Base-by-base conservation (phyloP, 2,797 vertebrate species). In the Phrynocephalus vlangalii region DNA sequence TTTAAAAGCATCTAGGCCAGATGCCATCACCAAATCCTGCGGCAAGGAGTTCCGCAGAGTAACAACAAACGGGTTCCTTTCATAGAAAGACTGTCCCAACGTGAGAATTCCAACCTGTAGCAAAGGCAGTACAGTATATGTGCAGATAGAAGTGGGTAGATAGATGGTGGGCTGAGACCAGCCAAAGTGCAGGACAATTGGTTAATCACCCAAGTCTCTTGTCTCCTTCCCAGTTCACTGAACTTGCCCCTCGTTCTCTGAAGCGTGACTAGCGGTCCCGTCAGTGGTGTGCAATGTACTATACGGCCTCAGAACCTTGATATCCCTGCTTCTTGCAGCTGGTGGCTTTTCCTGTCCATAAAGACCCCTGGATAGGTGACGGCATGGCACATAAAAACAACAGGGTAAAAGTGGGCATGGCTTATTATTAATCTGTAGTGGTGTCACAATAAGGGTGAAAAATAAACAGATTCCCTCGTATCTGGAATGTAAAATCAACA, bases 31-130 rank as follows among this genome's bases (percentile, higher is more conserved):
- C 38, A 44, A 44, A 44, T 44, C 38, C 38, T 44, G 38, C 38
- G 38, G 38, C 38, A 44, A 44, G 38, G 38, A 44, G 38, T 44
- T 44, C 38, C 4, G 2, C 38, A 44, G 38, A 44, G 38, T 44
- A 44, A 44, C 38, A 44, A 44, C 38, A 44, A 44, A 44, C 5
- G 38, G 38, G 38, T 44, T 44, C 38, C 38, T 44, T 44, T 44
- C 38, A 44, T 44, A 89, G 84, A 89, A 96, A 91, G 72, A 24
- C 52, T 3, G 81, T 5, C 87, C 73, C 67, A 73, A 73, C 68
- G 13, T 16, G n/a, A 86, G 78, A 63, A 63, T 44, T 44, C 38
- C 38, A 44, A 3, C 38, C 38, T 44, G 38, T 5, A 44, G 38
- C 38, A 44, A 44, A 44, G 38, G 38, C 38, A 44, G 26, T 48